These are phyloP conservation scores for Polydrusus tereticollis DNA, from an alignment of 2,888 invertebrate species.

Conservation along the genomic window DNA sequence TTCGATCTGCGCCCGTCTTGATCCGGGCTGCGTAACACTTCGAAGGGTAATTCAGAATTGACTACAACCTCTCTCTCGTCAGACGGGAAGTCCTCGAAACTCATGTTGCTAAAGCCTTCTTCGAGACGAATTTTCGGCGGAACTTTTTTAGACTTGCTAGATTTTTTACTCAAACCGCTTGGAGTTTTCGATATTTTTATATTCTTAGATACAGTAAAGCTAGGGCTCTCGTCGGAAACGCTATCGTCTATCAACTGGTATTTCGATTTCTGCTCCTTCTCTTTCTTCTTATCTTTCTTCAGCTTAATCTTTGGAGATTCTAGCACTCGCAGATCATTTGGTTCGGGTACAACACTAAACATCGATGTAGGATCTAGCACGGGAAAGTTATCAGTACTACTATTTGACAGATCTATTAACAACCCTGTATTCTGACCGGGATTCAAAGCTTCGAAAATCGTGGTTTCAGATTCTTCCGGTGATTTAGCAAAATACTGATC, in stretches of 20 bases:
- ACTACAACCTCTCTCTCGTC: slow-evolving; percentile 71
- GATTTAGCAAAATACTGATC: slow-evolving; percentile 24
- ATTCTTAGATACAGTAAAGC: slow-evolving; percentile 48
- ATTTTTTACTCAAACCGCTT: slow-evolving; percentile 58
- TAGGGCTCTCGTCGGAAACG: slow-evolving; percentile 63
- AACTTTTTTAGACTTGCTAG: slow-evolving; percentile 59
- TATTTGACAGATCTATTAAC: slow-evolving; percentile 43
- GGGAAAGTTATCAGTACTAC: slow-evolving; percentile 30
- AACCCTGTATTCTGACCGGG: slow-evolving; percentile 10
- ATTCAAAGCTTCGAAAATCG: slow-evolving; percentile 12
- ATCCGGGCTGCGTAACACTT: slow-evolving; percentile 72
- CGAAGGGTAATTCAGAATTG: slow-evolving; percentile 72
- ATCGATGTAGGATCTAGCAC: slow-evolving; percentile 19
- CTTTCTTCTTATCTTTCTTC: slow-evolving; percentile 63
- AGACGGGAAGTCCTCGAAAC: slow-evolving; percentile 80
- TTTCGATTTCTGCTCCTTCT: slow-evolving; percentile 67
- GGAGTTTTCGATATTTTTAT: slow-evolving; percentile 60
- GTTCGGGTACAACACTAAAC: background rate
- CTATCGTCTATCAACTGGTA: slow-evolving; percentile 70
- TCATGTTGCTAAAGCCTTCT: slow-evolving; percentile 80
- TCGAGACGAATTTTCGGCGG: slow-evolving; percentile 61
- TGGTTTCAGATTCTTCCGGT: slow-evolving; percentile 15
- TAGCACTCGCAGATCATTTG: background rate
- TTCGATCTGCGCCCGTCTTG: slow-evolving; percentile 68
- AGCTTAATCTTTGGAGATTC: slow-evolving; percentile 38